Conservation (phyloP, 2,888 invertebrate species). For the Nesidiocoris tenuis region DNA sequence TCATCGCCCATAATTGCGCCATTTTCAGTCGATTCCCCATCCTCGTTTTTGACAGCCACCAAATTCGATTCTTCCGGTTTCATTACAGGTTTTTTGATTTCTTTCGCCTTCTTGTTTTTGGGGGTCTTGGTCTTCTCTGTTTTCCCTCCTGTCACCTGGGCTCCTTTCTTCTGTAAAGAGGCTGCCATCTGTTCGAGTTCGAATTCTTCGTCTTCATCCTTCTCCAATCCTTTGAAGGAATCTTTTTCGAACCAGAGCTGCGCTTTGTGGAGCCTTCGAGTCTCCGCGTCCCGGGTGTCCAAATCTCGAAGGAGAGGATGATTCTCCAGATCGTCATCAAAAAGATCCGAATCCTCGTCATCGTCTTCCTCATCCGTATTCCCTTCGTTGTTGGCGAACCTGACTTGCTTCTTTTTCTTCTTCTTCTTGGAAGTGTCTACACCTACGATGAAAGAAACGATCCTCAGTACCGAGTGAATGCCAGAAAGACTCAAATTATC, state of each 20-base stretch:
- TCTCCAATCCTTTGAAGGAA: slow-evolving; percentile 25
- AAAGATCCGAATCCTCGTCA: slow-evolving; percentile 53
- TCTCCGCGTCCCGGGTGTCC: slow-evolving; percentile 71
- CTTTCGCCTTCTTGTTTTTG: not conserved
- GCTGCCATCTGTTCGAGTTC: slow-evolving; percentile 79
- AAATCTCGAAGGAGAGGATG: slow-evolving; percentile 75
- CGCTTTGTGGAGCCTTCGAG: slow-evolving; percentile 73
- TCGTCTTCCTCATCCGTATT: slow-evolving; percentile 32
- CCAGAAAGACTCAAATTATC: too few species aligned
- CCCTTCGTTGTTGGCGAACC: slow-evolving; percentile 49
- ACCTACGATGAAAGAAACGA: slow-evolving; percentile 15
- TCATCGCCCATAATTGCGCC: too few species aligned
- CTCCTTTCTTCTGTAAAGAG: slow-evolving; percentile 71
- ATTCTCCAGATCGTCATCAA: slow-evolving; percentile 52
- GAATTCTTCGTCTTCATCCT: slow-evolving; percentile 79
- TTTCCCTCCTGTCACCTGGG: slow-evolving; percentile 54
- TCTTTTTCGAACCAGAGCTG: slow-evolving; percentile 82
- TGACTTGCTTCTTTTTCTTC: slow-evolving; percentile 51
- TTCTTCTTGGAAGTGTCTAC: slow-evolving; percentile 58
- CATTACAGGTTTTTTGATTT: not conserved
- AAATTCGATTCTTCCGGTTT: not conserved
- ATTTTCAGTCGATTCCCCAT: slow-evolving; percentile 23
- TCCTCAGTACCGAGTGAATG: too few species aligned
- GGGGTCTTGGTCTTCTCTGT: not conserved
- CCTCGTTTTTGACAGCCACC: slow-evolving; percentile 1